Conservation (phyloP, 2,113 vertebrate genomes). For the Pogona vitticeps region DNA sequence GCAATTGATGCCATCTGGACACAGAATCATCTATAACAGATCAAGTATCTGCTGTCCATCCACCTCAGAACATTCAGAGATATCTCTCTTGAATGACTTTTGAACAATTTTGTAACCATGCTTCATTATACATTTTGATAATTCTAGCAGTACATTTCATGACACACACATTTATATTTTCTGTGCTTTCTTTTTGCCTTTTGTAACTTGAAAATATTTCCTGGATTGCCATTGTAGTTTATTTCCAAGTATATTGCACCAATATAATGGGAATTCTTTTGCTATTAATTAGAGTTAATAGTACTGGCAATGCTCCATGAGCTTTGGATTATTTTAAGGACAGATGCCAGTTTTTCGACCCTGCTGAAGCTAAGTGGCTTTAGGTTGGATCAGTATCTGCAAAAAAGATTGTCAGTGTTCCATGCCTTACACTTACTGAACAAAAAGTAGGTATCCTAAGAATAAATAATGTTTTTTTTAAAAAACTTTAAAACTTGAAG, state of each 20-base stretch:
- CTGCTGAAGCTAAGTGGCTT: not conserved
- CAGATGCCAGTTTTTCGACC: not conserved
- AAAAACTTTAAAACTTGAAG: not conserved
- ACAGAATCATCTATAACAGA: not conserved
- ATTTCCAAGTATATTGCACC: not conserved
- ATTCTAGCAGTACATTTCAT: not conserved
- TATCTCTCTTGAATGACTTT: not conserved
- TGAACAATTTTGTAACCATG: not conserved
- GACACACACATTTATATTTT: too few relatives aligned
- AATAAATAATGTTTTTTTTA: not conserved
- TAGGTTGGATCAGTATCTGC: not conserved
- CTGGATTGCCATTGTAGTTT: not conserved
- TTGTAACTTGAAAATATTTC: not conserved
- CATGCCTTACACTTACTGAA: not conserved
- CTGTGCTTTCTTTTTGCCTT: not conserved
- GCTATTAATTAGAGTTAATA: not conserved
- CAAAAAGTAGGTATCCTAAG: not conserved
- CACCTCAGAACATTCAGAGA: not conserved
- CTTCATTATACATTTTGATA: not conserved
- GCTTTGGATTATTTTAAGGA: not conserved
- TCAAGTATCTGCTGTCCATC: not conserved
- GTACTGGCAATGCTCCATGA: not conserved
- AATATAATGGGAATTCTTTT: not conserved
- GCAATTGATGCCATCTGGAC: not conserved
- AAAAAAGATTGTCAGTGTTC: not conserved